phyloP scores from a whole-genome alignment of 64 coral and sea anemone species.

The Montipora capricornis region DNA sequence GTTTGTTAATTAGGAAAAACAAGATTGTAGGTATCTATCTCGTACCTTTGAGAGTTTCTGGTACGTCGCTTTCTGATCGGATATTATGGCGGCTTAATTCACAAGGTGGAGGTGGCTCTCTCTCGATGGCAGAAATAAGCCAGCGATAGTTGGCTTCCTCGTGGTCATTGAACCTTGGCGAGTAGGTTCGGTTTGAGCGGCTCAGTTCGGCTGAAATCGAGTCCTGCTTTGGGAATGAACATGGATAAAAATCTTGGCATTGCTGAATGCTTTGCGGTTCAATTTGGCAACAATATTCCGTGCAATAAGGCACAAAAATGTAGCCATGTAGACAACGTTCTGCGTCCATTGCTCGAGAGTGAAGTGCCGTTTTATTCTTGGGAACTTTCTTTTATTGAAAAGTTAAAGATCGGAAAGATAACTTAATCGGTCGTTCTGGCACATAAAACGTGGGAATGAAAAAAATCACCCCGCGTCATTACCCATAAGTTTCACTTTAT shows the following conservation, averaged over 20 bases:
- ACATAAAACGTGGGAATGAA: not conserved
- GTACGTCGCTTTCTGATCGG: not conserved
- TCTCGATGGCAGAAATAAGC: not conserved
- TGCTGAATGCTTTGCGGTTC: not conserved
- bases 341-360: not conserved
- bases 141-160: not conserved
- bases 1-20: too few relatives aligned
- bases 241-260: not conserved
- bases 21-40: too few relatives aligned
- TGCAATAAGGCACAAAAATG: constrained; percentile 20
- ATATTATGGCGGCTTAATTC: not conserved
- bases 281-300: not conserved
- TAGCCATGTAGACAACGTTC: constrained; percentile 15
- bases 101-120: not conserved
- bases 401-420: constrained; percentile 27
- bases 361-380: too few relatives aligned
- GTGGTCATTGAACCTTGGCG: not conserved
- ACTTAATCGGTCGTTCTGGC: not conserved
- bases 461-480: not conserved
- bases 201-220: not conserved
- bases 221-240: not conserved
- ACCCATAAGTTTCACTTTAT: not conserved
- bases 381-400: not conserved
- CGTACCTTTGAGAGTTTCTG: not conserved
- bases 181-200: not conserved